Evolutionary conservation across 1,140 invertebrate genomes (phyloP).

Genomic region (Drosophila sp.): DNA sequence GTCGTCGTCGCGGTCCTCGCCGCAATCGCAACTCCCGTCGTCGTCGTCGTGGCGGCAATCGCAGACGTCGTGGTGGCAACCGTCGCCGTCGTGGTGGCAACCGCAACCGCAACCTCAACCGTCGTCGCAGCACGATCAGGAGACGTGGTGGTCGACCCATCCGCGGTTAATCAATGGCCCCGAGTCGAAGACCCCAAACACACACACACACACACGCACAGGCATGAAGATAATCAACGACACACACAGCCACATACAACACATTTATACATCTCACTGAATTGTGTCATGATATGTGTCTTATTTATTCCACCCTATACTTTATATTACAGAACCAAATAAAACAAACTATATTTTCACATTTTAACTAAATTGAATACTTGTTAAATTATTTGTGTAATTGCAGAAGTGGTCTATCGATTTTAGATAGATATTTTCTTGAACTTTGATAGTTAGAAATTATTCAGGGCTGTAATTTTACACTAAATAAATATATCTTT

Average conservation of each 20-base stretch:
- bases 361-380: constrained; percentile 38
- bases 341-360: constrained; percentile 55
- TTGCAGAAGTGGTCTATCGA: too few species aligned
- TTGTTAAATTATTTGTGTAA: too few species aligned
- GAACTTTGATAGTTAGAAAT: too few species aligned
- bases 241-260: constrained; percentile 18
- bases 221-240: neutral
- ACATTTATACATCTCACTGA: constrained; percentile 20
- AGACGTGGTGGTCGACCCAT: constrained; percentile 46
- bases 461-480: too few species aligned
- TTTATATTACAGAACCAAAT: constrained; percentile 6
- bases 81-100: constrained; percentile 43
- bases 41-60: constrained; percentile 33
- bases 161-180: constrained; percentile 38
- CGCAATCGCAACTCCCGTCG: constrained; percentile 33
- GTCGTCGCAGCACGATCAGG: constrained; percentile 46
- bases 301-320: constrained; percentile 22
- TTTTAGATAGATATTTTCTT: too few species aligned
- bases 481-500: too few species aligned
- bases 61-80: constrained; percentile 28
- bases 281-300: constrained; percentile 2
- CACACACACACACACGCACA: neutral
- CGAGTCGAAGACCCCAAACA: neutral
- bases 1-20: constrained; percentile 22
- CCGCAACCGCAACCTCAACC: constrained; percentile 10